Percentiles rank a stretch among this genome's conserved stretches.
Conservation (phyloP, 2,797 vertebrate genomes). For the Calcarius lapponicus region DNA sequence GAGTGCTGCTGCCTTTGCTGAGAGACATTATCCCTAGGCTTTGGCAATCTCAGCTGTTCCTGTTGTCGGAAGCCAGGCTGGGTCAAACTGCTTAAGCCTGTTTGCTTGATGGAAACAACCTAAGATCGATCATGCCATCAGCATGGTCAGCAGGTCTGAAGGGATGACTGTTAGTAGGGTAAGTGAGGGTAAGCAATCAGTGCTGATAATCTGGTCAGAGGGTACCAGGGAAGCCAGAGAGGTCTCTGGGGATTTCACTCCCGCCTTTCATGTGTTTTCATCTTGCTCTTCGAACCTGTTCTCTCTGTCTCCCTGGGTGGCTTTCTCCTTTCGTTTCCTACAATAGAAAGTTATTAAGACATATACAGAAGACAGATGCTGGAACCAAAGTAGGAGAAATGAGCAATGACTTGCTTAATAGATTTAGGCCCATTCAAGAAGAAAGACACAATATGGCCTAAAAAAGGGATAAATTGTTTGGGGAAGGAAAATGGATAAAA, state of each 20-base stretch:
- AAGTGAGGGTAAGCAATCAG: background rate
- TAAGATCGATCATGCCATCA: fast-evolving
- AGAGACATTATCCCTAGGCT: background rate
- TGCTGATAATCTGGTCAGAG: background rate
- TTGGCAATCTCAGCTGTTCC: background rate
- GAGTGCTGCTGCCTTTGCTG: background rate
- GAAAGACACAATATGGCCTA: background rate
- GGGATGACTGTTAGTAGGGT: background rate
- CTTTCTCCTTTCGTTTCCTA: slow-evolving; percentile 30
- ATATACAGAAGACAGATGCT: slow-evolving; percentile 16
- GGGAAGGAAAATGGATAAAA: slow-evolving; percentile 1
- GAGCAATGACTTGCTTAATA: slow-evolving; percentile 7
- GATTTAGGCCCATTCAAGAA: slow-evolving; percentile 5
- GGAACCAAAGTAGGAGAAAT: slow-evolving; percentile 30
- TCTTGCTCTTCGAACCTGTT: slow-evolving; percentile 16
- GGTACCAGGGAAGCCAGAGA: background rate
- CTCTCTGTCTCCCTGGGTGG: background rate
- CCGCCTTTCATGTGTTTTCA: background rate
- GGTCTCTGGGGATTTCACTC: background rate
- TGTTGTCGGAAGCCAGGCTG: background rate
- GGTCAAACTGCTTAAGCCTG: background rate
- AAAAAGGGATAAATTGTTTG: background rate
- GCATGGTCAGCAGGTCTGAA: background rate
- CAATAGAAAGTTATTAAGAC: slow-evolving; percentile 10
- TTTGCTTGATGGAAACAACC: background rate